phyloP scores from a whole-genome alignment of 1,140 invertebrate genomes.

The Drosophila repletoides region DNA sequence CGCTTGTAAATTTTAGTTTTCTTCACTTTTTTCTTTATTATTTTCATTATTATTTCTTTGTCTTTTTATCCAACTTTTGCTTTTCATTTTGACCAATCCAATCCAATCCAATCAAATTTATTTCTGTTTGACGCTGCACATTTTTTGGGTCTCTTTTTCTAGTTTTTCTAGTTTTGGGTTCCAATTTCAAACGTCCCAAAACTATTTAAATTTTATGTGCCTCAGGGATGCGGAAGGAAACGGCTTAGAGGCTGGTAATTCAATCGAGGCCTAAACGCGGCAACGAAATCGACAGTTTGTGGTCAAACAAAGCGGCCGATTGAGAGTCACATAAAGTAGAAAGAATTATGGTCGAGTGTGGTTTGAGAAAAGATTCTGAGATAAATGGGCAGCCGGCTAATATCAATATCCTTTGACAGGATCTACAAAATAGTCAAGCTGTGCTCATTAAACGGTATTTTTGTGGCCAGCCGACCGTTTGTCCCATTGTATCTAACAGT shows the following conservation, averaged over 20 bases:
- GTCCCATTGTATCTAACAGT: slow-evolving; percentile 42
- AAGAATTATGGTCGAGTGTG: slow-evolving; percentile 40
- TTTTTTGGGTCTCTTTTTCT: no score
- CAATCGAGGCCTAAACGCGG: slow-evolving; percentile 30
- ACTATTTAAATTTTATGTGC: slow-evolving; percentile 38
- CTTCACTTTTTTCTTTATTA: not conserved
- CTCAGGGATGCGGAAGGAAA: slow-evolving; percentile 37
- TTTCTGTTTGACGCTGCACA: slow-evolving; percentile 18
- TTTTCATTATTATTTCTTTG: not conserved
- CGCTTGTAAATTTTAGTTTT: not conserved
- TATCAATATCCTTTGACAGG: slow-evolving; percentile 53
- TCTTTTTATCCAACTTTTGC: not conserved
- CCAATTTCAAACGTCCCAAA: slow-evolving; percentile 11
- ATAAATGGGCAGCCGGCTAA: slow-evolving; percentile 47
- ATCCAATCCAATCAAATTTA: not conserved
- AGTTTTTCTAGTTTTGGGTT: not conserved
- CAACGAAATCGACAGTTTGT: slow-evolving; percentile 8
- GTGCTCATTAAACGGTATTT: slow-evolving; percentile 72
- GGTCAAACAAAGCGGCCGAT: slow-evolving; percentile 30
- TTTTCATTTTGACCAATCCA: not conserved
- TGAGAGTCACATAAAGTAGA: slow-evolving; percentile 30
- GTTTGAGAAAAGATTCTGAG: slow-evolving; percentile 30
- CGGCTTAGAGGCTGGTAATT: slow-evolving; percentile 9
- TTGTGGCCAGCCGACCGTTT: slow-evolving; percentile 27
- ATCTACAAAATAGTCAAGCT: slow-evolving; percentile 56